Base-by-base conservation (phyloP, 1,140 invertebrate genomes). In the Luehdorfia chinensis region DNA sequence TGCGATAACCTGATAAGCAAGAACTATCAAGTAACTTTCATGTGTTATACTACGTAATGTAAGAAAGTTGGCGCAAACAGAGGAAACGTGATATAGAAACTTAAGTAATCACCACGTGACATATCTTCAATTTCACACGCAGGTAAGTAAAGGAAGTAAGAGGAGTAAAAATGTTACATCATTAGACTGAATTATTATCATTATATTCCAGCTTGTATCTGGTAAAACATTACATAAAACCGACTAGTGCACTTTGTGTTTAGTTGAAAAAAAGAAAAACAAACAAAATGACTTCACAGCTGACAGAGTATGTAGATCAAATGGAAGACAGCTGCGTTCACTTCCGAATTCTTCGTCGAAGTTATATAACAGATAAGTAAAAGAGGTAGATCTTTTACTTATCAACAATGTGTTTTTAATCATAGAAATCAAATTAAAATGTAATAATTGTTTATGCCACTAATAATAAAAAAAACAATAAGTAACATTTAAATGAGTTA, bases 121-220 rank as follows among this genome's bases (percentile, higher is more conserved):
- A 58, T 33, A 62, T 55, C 48, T 56, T 41, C 56, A 63, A 55
- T 79, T 79, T 79, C 75, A 70, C 75, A 73, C 52, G 36, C 53
- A 71, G 50, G 72, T 74, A 74, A 75, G 74, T 67, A 46, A 48
- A 68, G 70, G 62, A 72, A 70, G 69, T 56, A 44, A 25, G 46
- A 46, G 47, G 57, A 51, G 49, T 30, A 54, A 58, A 59, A 39
- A 43, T 19, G 21, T 27, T 27, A 39, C 21, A 25, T 9, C 36
- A 39, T 34, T 39, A 19, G 9, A 46, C 27, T n/a, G 41, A 36
- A 41, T 43, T 49, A 28, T 32, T 49, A 30, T 43, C 16, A 39
- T 25, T 36, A 47, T 48, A n/a, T 52, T 47, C 43, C 49, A 30
- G 41, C 39, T 44, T 46, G 36, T 31, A 44, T 14, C 16, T n/a